phyloP scores from a whole-genome alignment of 2,888 invertebrate genomes.

The Aspidiotus rigidus region DNA sequence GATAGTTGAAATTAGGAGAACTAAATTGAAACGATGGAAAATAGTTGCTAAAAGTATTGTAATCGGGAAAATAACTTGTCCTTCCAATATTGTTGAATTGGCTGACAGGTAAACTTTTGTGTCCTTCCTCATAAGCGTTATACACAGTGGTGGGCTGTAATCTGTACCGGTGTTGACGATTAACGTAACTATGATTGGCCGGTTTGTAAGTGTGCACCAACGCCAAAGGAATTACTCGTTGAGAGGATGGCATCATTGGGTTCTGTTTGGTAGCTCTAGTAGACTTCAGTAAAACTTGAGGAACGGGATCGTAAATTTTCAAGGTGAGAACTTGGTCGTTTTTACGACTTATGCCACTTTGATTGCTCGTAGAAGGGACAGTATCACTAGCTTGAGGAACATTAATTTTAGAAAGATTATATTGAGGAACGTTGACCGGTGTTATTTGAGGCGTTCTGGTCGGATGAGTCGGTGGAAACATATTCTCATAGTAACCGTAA shows the following conservation, averaged over 20 bases:
- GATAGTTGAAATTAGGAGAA: neutral
- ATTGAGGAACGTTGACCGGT: neutral
- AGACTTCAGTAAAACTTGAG: constrained; percentile 8
- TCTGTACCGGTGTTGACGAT: constrained; percentile 12
- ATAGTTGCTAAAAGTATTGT: neutral
- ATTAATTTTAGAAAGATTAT: neutral
- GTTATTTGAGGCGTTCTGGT: neutral
- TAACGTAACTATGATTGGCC: constrained; percentile 35
- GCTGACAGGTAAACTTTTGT: neutral
- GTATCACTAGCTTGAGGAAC: neutral
- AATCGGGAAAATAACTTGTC: neutral
- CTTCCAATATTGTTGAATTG: neutral
- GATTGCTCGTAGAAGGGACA: neutral
- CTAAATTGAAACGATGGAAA: neutral
- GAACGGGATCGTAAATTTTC: constrained; percentile 2
- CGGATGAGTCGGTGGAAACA: neutral
- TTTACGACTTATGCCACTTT: constrained; percentile 17
- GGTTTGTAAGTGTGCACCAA: constrained; percentile 35
- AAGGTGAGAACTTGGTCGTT: constrained; percentile 20
- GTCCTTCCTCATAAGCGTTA: neutral
- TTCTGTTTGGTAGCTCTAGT: constrained; percentile 12
- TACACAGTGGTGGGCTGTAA: constrained; percentile 12
- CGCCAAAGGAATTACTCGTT: constrained; percentile 30
- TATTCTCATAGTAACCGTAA: neutral
- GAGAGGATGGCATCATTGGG: neutral